Conservation (phyloP, 1,140 invertebrate genomes). For the Apis cerana region DNA sequence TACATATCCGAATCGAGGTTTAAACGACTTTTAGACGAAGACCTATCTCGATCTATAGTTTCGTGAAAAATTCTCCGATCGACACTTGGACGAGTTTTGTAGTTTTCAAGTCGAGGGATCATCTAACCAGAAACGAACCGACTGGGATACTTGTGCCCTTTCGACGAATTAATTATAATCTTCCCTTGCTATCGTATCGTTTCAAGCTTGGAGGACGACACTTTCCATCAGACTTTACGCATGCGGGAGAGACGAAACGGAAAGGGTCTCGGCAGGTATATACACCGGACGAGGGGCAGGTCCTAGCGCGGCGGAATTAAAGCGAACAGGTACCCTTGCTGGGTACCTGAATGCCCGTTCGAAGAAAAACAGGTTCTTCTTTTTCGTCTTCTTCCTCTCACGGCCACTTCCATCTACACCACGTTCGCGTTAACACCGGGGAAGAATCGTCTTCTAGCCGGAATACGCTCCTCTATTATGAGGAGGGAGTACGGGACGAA, state of each 20-base stretch:
- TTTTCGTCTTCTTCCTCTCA: constrained; percentile 66
- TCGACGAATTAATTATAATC: constrained; percentile 31
- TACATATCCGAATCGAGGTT: too few relatives aligned
- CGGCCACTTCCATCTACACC: constrained; percentile 56
- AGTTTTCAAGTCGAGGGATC: neutral
- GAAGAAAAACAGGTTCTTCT: constrained; percentile 76
- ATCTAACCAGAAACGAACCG: neutral
- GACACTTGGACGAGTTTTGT: too few relatives aligned
- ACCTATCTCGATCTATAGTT: too few relatives aligned
- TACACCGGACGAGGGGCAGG: constrained; percentile 54
- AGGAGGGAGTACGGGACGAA: neutral
- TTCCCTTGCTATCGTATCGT: constrained; percentile 11
- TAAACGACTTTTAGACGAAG: too few relatives aligned
- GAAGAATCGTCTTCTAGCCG: neutral
- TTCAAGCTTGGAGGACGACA: neutral
- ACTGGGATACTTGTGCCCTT: neutral
- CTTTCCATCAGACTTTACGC: neutral
- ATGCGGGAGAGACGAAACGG: neutral
- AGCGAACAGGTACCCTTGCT: constrained; percentile 72
- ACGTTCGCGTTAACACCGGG: constrained; percentile 60
- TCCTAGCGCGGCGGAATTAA: constrained; percentile 75
- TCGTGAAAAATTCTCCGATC: too few relatives aligned
- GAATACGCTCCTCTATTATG: neutral
- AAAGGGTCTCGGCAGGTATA: constrained; percentile 34
- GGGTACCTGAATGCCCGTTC: constrained; percentile 65